phyloP scores from a whole-genome alignment of 2,797 vertebrate species.

The Platalea minor region DNA sequence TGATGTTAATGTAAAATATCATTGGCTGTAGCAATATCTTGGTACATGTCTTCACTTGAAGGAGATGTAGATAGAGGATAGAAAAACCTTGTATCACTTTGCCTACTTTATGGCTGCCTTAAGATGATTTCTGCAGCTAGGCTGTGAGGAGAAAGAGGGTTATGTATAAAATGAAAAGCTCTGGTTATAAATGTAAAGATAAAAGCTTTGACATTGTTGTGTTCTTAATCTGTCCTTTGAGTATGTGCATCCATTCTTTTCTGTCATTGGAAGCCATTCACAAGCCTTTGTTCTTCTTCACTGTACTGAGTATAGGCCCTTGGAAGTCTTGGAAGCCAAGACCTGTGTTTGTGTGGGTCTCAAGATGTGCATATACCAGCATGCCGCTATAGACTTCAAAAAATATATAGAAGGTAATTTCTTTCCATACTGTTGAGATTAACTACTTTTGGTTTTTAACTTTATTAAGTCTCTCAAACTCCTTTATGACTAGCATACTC shows the following conservation, averaged over 20 bases:
- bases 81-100: background rate
- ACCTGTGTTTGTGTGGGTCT: background rate
- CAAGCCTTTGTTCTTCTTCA: background rate
- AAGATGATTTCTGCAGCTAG: background rate
- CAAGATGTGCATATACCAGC: background rate
- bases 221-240: background rate
- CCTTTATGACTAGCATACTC: background rate
- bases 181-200: background rate
- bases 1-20: background rate
- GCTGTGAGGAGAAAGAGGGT: background rate
- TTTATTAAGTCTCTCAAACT: background rate
- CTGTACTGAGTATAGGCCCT: background rate
- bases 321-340: background rate
- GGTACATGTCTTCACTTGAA: background rate
- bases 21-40: background rate
- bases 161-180: background rate
- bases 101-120: background rate
- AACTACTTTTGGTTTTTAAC: background rate
- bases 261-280: background rate
- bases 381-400: background rate
- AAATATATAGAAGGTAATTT: background rate
- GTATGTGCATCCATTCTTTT: background rate
- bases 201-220: background rate
- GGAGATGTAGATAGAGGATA: background rate
- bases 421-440: background rate